phyloP scores from a whole-genome alignment of 2,113 vertebrate species.

The Takifugu bimaculatus region DNA sequence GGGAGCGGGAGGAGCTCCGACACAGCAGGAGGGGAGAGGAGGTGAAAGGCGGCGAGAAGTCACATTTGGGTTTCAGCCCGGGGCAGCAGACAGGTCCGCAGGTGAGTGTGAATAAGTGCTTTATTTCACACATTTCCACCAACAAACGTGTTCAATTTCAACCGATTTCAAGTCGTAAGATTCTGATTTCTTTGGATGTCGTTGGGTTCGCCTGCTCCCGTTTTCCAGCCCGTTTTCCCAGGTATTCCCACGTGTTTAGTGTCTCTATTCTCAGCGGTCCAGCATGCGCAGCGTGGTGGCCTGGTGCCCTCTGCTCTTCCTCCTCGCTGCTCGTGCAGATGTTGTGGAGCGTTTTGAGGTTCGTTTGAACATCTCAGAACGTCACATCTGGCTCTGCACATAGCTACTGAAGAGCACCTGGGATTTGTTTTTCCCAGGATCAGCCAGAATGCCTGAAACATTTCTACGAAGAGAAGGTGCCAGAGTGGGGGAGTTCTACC shows the following conservation, averaged over 20 bases:
- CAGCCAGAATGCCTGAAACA: constrained; percentile 62
- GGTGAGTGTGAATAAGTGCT: constrained; percentile 39
- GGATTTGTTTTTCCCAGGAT: constrained; percentile 31
- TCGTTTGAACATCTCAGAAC: background rate
- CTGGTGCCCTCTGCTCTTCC: constrained; percentile 33
- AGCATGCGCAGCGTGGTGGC: constrained; percentile 33
- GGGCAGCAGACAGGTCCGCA: constrained; percentile 10
- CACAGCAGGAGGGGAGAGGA: constrained; percentile 12
- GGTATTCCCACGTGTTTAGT: constrained; percentile 15
- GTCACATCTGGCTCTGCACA: background rate
- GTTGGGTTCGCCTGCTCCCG: too few species aligned
- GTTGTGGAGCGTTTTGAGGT: constrained; percentile 63
- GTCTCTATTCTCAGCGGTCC: background rate
- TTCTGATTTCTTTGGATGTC: too few species aligned
- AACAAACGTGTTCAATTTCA: too few species aligned
- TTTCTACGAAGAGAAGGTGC: constrained; percentile 69
- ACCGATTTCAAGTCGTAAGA: too few species aligned
- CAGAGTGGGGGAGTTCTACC: constrained; percentile 48
- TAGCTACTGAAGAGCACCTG: background rate
- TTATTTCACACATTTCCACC: too few species aligned
- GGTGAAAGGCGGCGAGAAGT: constrained; percentile 29
- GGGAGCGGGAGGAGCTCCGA: background rate
- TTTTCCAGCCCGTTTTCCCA: too few species aligned
- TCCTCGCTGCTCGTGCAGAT: constrained; percentile 43
- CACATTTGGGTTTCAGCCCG: constrained; percentile 8